phyloP scores from a whole-genome alignment of 2,888 invertebrate species.

The Pseudococcus jackbeardsleyi region DNA sequence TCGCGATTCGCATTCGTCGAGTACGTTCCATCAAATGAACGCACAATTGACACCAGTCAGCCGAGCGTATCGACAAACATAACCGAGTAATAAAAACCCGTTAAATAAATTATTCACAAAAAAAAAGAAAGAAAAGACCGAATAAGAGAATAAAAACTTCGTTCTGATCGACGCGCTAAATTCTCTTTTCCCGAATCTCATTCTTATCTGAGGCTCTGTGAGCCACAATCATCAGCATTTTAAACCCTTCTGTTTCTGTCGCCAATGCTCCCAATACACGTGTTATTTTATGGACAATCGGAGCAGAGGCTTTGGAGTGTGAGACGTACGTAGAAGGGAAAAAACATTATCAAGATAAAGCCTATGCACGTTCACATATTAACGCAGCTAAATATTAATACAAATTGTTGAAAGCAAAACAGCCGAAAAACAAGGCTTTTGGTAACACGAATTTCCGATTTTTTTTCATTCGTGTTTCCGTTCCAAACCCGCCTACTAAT shows the following conservation, averaged over 20 bases:
- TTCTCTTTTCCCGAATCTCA: not conserved
- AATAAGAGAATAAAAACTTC: not conserved
- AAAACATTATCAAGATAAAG: constrained; percentile 17
- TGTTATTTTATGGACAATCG: not conserved
- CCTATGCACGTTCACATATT: constrained; percentile 3
- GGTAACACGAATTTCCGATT: constrained; percentile 32
- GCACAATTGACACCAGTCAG: constrained; percentile 46
- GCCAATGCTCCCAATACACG: not conserved
- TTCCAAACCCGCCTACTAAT: constrained; percentile 18
- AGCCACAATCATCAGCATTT: not conserved
- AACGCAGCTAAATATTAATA: constrained; percentile 7
- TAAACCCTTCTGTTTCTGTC: not conserved
- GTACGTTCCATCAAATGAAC: constrained; percentile 40
- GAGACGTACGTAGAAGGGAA: not conserved
- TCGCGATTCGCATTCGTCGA: not conserved
- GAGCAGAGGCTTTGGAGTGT: not conserved
- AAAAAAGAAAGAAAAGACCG: not conserved
- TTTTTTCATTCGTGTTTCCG: constrained; percentile 39
- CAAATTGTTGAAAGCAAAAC: constrained; percentile 27
- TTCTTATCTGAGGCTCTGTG: not conserved
- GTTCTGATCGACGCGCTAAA: not conserved
- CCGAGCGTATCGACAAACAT: constrained; percentile 50
- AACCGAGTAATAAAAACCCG: constrained; percentile 55
- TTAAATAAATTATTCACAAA: constrained; percentile 47
- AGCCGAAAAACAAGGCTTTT: constrained; percentile 10